Conservation (phyloP, 1,140 invertebrate genomes). For the Pseudomyrmex gracilis region DNA sequence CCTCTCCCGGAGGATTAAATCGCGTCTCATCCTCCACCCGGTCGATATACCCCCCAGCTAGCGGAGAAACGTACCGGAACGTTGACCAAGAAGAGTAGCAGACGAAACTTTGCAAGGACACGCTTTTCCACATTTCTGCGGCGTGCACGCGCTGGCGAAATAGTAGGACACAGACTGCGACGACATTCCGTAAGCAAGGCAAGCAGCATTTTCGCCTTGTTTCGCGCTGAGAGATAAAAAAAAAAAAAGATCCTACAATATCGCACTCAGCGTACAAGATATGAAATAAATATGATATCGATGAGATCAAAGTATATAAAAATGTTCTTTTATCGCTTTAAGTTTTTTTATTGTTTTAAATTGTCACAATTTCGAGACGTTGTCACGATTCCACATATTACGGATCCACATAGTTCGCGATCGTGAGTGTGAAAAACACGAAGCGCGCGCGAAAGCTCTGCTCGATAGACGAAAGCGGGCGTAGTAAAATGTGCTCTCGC, state of each 20-base stretch:
- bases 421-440: neutral
- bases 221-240: neutral
- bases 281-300: neutral
- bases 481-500: neutral
- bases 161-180: conserved; percentile 65
- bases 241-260: neutral
- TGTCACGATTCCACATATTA: too few species aligned
- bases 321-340: neutral
- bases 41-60: conserved; percentile 76
- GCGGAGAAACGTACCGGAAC: conserved; percentile 67
- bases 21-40: conserved; percentile 68
- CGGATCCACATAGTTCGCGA: neutral
- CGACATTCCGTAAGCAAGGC: conserved; percentile 45
- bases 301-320: neutral
- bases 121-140: conserved; percentile 53
- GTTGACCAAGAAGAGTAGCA: conserved; percentile 70
- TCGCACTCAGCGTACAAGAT: too few species aligned
- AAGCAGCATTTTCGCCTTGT: conserved; percentile 33
- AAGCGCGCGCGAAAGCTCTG: too few species aligned
- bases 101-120: conserved; percentile 71
- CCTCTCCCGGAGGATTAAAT: conserved; percentile 72
- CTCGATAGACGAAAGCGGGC: neutral
- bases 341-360: neutral
- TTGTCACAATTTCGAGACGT: neutral
- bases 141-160: conserved; percentile 62